Evolutionary conservation across 1,140 invertebrate species (phyloP).

Genomic region (Trichogramma pretiosum): DNA sequence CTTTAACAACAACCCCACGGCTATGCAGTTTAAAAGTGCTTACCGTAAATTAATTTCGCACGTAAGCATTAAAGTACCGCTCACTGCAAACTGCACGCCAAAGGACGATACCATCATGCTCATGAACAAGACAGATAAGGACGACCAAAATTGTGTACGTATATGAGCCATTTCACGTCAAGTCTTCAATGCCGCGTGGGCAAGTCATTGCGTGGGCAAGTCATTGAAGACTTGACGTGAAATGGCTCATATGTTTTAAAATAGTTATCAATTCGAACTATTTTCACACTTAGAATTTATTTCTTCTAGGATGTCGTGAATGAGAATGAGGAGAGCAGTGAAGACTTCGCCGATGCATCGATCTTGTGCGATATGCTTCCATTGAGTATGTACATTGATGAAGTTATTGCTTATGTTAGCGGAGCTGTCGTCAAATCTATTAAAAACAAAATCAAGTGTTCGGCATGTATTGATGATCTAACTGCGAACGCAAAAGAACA

Average conservation of each 20-base stretch:
- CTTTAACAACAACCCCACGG: slow-evolving; percentile 3
- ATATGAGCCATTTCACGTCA: no score
- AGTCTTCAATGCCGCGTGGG: no score
- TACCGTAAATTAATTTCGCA: background rate
- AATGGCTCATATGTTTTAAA: background rate
- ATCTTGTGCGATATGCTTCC: background rate
- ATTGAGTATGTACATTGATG: background rate
- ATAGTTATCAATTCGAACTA: background rate
- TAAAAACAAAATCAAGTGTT: background rate
- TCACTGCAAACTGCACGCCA: background rate
- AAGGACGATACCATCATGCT: background rate
- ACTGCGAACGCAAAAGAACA: no score
- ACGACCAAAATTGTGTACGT: no score
- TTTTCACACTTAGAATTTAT: no score
- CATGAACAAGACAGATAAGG: background rate
- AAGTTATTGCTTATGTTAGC: background rate
- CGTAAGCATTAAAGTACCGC: background rate
- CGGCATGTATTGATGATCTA: background rate
- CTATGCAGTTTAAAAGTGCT: slow-evolving; percentile 3
- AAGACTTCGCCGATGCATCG: no score
- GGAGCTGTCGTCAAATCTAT: background rate
- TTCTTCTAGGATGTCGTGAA: no score
- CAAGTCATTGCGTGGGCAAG: background rate
- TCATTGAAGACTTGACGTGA: background rate
- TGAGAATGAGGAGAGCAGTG: no score